Base-by-base conservation (phyloP, 92 coral and sea anemone genomes). In the Ricordea florida region DNA sequence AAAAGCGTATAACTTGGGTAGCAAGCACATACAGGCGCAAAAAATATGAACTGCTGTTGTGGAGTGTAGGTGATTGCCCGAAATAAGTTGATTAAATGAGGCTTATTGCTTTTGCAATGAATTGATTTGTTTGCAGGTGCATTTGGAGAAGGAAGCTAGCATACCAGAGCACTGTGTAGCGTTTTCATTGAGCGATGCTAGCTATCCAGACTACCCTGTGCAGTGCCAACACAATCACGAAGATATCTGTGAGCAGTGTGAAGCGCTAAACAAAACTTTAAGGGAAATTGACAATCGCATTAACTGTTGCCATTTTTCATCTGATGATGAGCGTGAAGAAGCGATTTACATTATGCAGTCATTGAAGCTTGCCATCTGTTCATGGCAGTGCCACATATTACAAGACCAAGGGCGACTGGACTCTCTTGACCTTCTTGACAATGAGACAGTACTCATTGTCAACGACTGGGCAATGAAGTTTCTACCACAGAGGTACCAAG, bases 381-480 rank as follows among this genome's bases (percentile, higher is more conserved):
- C 80, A 15, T 80, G 86, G 80, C 58, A 70, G 43, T 22, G 62
- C 34, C 85, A 79, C 38, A 42, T 67, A 17, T 31, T 79, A 3
- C 85, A 69, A 66, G 85, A 79, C 69, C 63, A 45, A 21, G 85
- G 78, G 8, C 64, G 84, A 21, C 10, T 55, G 2, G 76, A 78
- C 23, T 55, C 23, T 1, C 9, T 66, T 27, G 76, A 78, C 5
- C 37, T 25, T 2, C 57, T 79, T 43, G 78, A 69, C 53, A 24
- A 58, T 30, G 28, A 23, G 30, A 32, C 78, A 6, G 51, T 76
- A 21, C 29, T 79, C 21, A 69, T 79, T 42, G 67, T 69, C 35
- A 79, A 28, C 15, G 85, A 79, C 59, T 69, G 85, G 85, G 85
- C 86, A 27, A 80, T 80, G 86, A 80, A 80, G 64, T 80, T 80